These are phyloP conservation scores for Prunella strophiata DNA, from an alignment of 2,797 vertebrate genomes.

Conservation along the genomic window DNA sequence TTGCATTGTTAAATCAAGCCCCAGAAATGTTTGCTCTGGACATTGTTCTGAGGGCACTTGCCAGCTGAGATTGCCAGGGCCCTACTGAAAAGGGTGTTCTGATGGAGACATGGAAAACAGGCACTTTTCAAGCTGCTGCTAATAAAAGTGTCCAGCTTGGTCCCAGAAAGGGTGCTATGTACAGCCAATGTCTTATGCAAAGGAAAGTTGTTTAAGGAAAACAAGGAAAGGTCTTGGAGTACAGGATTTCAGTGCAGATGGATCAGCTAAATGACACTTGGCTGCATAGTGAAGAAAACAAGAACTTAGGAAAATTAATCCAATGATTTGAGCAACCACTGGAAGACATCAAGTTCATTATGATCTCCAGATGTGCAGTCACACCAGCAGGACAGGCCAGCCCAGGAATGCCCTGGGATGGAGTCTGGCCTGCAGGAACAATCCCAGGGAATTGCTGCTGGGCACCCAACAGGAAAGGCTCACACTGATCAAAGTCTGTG, in stretches of 20 bases:
- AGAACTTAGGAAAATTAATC: not conserved
- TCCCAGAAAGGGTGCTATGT: not conserved
- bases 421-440: not conserved
- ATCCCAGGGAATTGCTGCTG: not conserved
- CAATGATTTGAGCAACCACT: not conserved
- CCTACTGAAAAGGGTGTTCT: not conserved
- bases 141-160: not conserved
- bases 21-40: not conserved
- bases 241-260: not conserved
- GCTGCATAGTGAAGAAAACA: not conserved
- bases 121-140: not conserved
- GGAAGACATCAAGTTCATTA: conserved; percentile 2
- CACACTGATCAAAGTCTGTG: rapidly evolving
- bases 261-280: conserved; percentile 14
- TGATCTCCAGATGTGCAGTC: conserved; percentile 35
- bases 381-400: not conserved
- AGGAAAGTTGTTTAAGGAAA: conserved; percentile 40
- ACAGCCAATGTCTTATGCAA: conserved; percentile 51
- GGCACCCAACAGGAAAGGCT: rapidly evolving
- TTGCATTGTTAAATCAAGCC: not conserved
- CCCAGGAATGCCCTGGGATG: not conserved
- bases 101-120: not conserved
- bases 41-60: not conserved
- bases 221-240: not conserved
- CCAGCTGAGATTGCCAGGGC: not conserved